These are phyloP conservation scores for Oedothorax gibbosus DNA, from an alignment of 1,140 invertebrate genomes.

Conservation along the genomic window DNA sequence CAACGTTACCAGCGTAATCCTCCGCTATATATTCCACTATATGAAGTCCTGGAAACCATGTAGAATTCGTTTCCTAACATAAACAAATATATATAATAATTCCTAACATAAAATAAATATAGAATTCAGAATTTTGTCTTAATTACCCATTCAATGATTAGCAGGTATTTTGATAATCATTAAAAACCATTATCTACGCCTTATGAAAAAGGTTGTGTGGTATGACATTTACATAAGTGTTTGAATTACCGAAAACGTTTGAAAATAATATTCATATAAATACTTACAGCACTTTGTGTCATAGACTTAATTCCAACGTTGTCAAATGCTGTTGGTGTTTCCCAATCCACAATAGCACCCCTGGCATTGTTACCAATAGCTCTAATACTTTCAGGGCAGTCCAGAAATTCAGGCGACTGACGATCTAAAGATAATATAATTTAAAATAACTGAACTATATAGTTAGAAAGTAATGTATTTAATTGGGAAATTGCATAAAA, in stretches of 20 bases:
- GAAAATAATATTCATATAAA: no score
- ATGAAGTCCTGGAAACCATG: constrained; percentile 63
- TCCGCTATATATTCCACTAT: constrained; percentile 64
- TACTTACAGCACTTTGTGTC: constrained; percentile 75
- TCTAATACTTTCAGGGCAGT: constrained; percentile 77
- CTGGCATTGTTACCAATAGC: constrained; percentile 73
- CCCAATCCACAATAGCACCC: constrained; percentile 75
- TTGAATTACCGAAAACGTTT: no score
- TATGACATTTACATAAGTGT: no score
- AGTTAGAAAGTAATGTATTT: no score
- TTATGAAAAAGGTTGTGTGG: no score
- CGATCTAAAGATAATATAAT: constrained; percentile 68
- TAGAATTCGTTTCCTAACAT: constrained; percentile 62
- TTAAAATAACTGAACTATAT: no score
- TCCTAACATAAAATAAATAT: constrained; percentile 54
- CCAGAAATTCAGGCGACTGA: constrained; percentile 73
- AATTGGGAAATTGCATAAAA: no score
- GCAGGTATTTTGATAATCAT: no score
- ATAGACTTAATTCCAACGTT: constrained; percentile 74
- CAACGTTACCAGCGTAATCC: constrained; percentile 64
- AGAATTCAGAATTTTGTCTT: no score
- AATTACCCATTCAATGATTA: no score
- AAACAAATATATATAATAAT: not conserved
- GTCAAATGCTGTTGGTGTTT: constrained; percentile 77
- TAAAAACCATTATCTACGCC: no score